Evolutionary conservation across 2,888 invertebrate species (phyloP).

Genomic region (Fragum sueziense): DNA sequence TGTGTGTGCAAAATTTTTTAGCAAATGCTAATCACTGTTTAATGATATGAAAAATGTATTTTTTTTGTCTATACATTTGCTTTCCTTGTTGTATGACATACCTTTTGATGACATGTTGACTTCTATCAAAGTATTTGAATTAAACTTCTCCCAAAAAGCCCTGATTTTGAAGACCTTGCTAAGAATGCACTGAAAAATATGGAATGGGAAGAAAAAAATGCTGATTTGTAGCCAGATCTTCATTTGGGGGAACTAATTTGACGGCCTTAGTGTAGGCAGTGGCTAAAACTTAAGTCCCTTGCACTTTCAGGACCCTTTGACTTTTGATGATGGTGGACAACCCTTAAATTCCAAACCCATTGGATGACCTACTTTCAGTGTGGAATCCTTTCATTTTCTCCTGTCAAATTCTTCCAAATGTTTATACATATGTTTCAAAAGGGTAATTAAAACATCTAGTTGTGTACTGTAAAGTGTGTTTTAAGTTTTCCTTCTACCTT

Average conservation of each 20-base stretch:
- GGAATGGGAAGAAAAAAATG: not conserved
- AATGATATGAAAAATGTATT: no score
- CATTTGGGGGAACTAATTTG: not conserved
- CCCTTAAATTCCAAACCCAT: not conserved
- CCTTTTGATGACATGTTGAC: no score
- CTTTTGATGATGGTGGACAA: slow-evolving; percentile 45
- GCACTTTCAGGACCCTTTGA: slow-evolving; percentile 25
- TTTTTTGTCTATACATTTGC: no score
- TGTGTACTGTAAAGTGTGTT: not conserved
- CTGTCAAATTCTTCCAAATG: not conserved
- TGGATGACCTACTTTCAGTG: slow-evolving; percentile 46
- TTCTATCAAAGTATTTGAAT: no score
- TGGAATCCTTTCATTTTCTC: slow-evolving; percentile 11
- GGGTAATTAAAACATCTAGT: not conserved
- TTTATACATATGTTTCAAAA: not conserved
- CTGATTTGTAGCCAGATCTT: not conserved
- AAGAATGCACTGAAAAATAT: no score
- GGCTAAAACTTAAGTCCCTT: not conserved
- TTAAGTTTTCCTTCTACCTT: not conserved
- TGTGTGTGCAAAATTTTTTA: no score
- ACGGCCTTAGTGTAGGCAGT: no score
- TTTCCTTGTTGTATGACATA: no score
- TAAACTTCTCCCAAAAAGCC: no score
- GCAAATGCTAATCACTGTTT: no score
- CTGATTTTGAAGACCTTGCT: not conserved